Base-by-base conservation (phyloP, 1,140 invertebrate genomes). In the Palaemon carinicauda region DNA sequence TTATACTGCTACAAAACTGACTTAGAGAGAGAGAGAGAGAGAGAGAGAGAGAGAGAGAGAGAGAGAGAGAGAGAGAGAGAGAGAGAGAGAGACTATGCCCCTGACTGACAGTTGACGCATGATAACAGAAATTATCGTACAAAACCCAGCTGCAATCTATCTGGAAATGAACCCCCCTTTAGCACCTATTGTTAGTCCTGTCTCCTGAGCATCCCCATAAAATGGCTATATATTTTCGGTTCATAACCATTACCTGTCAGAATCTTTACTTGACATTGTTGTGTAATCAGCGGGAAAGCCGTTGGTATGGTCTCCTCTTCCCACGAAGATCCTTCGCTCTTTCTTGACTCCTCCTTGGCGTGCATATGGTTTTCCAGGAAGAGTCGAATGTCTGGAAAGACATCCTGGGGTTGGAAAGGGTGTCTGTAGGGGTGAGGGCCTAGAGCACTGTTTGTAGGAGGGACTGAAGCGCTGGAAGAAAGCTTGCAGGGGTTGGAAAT, bases 61-160 rank as follows among this genome's bases (percentile, higher is more conserved):
- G 69, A 73, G 69, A 73, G 69, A 73, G 69, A 73, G 69, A 73
- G 69, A 73, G 69, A 73, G 69, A 73, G 5, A 33, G 69, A 73
- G 69, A 73, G 69, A 73, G 69, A 73, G 69, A 73, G 69, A 73
- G 5, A 33, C n/a, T n/a, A n/a, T n/a, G n/a, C n/a, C n/a, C n/a
- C n/a, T n/a, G 69, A 73, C 3, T 7, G 69, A 73, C 24, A 29
- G 69, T 1, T 17, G 27, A 19, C 51, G 15, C 51, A 21, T 15
- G 9, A 33, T 50, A 19, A 50, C 15, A 21, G 73, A 75, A 41
- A 50, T 21, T 10, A 27, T 19, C 12, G 69, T 29, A 27, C 1
- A 33, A 75, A 12, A 12, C 21, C n/a, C 19, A 50, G 29, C 5
- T 41, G 41, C 41, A 41, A 41, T 41, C 41, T 41, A 41, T 5